Conservation (phyloP, 1,140 invertebrate genomes). For the Ganaspis sp. region DNA sequence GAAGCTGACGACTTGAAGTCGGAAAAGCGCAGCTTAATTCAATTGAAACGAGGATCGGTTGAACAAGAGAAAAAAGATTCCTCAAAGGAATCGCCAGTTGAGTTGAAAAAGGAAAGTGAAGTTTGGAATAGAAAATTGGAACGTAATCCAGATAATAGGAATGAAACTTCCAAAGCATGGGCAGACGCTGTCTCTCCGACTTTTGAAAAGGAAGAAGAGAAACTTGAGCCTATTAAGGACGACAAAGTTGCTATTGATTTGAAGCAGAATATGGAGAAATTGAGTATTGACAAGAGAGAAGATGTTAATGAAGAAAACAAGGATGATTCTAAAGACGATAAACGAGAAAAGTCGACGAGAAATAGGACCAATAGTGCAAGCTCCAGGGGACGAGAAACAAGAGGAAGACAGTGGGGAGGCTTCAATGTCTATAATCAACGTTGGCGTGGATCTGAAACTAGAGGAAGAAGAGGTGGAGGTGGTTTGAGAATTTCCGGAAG, state of each 20-base stretch:
- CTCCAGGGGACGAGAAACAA: slow-evolving; percentile 57
- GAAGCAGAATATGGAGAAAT: slow-evolving; percentile 69
- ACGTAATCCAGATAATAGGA: slow-evolving; percentile 50
- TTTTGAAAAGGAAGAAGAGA: slow-evolving; percentile 74
- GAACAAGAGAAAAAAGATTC: slow-evolving; percentile 71
- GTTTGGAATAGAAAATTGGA: slow-evolving; percentile 67
- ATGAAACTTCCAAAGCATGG: slow-evolving; percentile 70
- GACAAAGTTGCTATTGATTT: slow-evolving; percentile 62
- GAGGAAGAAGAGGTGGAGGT: slow-evolving; percentile 67
- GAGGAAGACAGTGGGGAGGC: slow-evolving; percentile 59
- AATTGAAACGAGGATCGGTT: slow-evolving; percentile 73
- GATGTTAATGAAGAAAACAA: slow-evolving; percentile 67
- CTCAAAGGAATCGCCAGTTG: slow-evolving; percentile 45
- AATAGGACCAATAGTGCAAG: slow-evolving; percentile 65
- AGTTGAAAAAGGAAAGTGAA: slow-evolving; percentile 70
- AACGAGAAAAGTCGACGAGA: slow-evolving; percentile 69
- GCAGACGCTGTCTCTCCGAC: slow-evolving; percentile 74
- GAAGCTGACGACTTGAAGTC: slow-evolving; percentile 79
- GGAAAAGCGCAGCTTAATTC: slow-evolving; percentile 78
- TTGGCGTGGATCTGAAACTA: slow-evolving; percentile 67
- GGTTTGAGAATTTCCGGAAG: slow-evolving; percentile 57
- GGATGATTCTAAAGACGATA: slow-evolving; percentile 67
- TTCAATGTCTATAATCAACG: slow-evolving; percentile 67
- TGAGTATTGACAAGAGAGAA: slow-evolving; percentile 56
- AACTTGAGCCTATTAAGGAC: slow-evolving; percentile 62